These are phyloP conservation scores for Mustela nigripes DNA, from an alignment of 2,113 vertebrate species.

Conservation along the genomic window DNA sequence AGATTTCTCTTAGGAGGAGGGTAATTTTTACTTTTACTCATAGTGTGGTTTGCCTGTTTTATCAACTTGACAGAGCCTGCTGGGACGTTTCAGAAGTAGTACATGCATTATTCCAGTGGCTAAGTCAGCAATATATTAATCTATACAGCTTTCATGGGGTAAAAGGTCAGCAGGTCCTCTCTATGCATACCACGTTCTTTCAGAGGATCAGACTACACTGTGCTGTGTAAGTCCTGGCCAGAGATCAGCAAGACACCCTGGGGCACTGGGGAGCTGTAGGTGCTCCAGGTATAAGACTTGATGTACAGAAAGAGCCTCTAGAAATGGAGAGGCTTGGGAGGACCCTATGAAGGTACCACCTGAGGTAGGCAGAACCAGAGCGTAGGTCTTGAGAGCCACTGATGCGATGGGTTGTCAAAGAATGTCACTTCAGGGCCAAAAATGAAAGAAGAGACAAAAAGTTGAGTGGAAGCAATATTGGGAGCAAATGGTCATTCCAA, in stretches of 20 bases:
- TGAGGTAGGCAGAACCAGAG: background rate
- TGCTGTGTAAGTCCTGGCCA: background rate
- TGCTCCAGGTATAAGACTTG: background rate
- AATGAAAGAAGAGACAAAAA: background rate
- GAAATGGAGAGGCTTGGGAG: background rate
- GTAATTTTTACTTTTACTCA: background rate
- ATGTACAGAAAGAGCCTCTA: background rate
- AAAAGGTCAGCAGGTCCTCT: background rate
- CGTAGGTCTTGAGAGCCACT: background rate
- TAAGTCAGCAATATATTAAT: background rate
- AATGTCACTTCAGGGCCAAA: background rate
- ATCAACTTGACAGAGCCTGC: background rate
- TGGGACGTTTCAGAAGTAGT: background rate
- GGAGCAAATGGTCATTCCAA: background rate
- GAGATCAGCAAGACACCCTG: background rate
- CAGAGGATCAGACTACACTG: background rate
- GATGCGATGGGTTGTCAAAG: background rate
- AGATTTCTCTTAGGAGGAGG: slow-evolving; percentile 16
- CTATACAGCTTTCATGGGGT: background rate
- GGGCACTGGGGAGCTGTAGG: background rate
- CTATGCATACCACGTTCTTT: background rate
- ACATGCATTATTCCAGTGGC: background rate
- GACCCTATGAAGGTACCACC: background rate
- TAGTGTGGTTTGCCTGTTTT: background rate
- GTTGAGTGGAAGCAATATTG: background rate